A percentile compares a stretch with the other conserved stretches of the same genome.
Evolutionary conservation across 2,888 invertebrate genomes (phyloP).

Genomic region (Eumerus sabulonum): DNA sequence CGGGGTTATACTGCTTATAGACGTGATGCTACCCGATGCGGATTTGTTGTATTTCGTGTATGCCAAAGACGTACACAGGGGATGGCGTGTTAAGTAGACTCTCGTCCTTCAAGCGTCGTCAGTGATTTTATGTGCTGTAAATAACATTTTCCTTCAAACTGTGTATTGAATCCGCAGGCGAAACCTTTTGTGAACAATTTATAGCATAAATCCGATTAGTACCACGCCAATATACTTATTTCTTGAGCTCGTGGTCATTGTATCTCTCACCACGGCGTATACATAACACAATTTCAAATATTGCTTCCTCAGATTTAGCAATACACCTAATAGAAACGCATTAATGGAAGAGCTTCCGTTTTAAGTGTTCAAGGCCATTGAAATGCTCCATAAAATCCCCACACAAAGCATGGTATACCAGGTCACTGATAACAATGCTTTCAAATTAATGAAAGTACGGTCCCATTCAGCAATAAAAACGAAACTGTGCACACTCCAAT

Average conservation of each 20-base stretch:
- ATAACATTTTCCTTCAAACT: too few relatives aligned
- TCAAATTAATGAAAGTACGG: conserved; percentile 50
- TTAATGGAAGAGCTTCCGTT: too few relatives aligned
- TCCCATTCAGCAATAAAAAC: conserved; percentile 5
- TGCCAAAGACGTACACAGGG: neutral
- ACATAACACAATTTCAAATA: too few relatives aligned
- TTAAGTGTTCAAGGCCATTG: neutral
- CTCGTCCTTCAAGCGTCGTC: conserved; percentile 4
- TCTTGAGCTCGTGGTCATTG: too few relatives aligned
- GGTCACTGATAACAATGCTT: conserved; percentile 48
- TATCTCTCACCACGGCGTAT: too few relatives aligned
- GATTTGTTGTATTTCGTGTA: conserved; percentile 41
- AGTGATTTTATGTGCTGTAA: conserved; percentile 37
- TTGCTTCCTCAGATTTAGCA: too few relatives aligned
- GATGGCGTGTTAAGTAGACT: conserved; percentile 10
- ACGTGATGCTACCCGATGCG: conserved; percentile 9
- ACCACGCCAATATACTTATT: too few relatives aligned
- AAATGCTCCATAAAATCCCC: neutral
- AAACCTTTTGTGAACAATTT: too few relatives aligned
- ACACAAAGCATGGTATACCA: neutral
- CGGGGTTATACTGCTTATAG: conserved; percentile 32
- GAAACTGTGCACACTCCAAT: neutral
- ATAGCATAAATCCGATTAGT: too few relatives aligned
- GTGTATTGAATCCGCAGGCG: too few relatives aligned
- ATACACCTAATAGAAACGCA: too few relatives aligned